phyloP scores from a whole-genome alignment of 2,888 invertebrate genomes.

The Pammene fasciana region DNA sequence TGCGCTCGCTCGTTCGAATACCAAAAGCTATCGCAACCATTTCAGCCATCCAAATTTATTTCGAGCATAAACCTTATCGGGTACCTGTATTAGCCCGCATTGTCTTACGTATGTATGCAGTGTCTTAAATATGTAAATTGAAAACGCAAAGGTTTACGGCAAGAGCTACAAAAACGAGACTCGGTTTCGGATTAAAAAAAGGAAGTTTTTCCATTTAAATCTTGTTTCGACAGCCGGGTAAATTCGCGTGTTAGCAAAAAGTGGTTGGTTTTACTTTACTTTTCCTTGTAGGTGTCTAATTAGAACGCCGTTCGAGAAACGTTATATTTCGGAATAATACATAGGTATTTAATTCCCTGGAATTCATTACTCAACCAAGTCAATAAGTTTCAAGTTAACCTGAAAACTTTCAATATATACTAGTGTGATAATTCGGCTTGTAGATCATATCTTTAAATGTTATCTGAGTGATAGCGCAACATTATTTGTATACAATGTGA shows the following conservation, averaged over 20 bases:
- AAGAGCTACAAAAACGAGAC: not conserved
- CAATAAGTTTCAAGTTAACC: not conserved
- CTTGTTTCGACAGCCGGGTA: conserved; percentile 14
- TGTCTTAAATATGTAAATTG: conserved; percentile 3
- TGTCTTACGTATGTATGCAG: not conserved
- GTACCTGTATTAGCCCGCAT: not conserved
- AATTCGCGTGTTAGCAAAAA: conserved; percentile 22
- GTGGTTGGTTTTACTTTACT: conserved; percentile 3
- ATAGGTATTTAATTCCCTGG: too few species aligned
- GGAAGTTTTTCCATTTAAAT: conserved; percentile 13
- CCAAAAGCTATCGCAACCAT: conserved; percentile 12
- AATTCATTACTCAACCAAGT: not conserved
- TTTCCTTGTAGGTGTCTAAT: not conserved
- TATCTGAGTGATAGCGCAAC: conserved; percentile 40
- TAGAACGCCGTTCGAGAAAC: too few species aligned
- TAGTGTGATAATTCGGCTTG: not conserved
- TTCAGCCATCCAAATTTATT: conserved; percentile 16
- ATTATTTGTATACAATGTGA: conserved; percentile 49
- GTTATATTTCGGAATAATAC: not conserved
- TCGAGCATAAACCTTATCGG: conserved; percentile 17
- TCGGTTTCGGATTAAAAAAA: not conserved
- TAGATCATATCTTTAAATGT: conserved; percentile 21
- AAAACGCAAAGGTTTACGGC: not conserved
- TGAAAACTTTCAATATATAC: not conserved
- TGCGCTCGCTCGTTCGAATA: too few species aligned